phyloP scores from a whole-genome alignment of 2,113 vertebrate genomes.

The Pionites leucogaster region DNA sequence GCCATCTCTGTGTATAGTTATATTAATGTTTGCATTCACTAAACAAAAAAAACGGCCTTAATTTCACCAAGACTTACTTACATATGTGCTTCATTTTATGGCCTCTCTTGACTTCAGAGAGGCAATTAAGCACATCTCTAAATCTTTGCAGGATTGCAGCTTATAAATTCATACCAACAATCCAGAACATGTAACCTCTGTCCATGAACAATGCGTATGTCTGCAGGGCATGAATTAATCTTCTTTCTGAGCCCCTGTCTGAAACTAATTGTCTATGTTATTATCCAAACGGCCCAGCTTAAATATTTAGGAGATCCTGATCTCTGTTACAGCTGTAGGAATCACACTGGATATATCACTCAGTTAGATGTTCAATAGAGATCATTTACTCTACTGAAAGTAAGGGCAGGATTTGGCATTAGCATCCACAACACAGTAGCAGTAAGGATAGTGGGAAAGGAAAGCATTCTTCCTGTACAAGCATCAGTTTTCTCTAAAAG shows the following conservation, averaged over 20 bases:
- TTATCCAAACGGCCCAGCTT: constrained; percentile 29
- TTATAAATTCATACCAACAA: not conserved
- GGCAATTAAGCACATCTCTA: not conserved
- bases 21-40: not conserved
- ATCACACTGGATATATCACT: not conserved
- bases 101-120: not conserved
- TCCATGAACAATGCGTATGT: not conserved
- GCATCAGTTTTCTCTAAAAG: not conserved
- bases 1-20: not conserved
- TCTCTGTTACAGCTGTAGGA: constrained; percentile 23
- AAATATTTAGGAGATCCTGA: constrained; percentile 54
- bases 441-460: not conserved
- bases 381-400: not conserved
- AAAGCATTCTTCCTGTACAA: not conserved
- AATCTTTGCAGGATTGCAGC: not conserved
- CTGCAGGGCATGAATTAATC: constrained; percentile 41
- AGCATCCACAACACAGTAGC: not conserved
- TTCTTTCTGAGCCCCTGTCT: constrained; percentile 9
- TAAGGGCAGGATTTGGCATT: not conserved
- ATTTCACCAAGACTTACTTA: not conserved
- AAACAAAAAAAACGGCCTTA: not conserved
- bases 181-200: not conserved
- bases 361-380: not conserved
- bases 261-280: constrained; percentile 53
- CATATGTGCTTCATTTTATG: not conserved